phyloP scores from a whole-genome alignment of 64 coral and sea anemone genomes.

The Actinia tenebrosa region DNA sequence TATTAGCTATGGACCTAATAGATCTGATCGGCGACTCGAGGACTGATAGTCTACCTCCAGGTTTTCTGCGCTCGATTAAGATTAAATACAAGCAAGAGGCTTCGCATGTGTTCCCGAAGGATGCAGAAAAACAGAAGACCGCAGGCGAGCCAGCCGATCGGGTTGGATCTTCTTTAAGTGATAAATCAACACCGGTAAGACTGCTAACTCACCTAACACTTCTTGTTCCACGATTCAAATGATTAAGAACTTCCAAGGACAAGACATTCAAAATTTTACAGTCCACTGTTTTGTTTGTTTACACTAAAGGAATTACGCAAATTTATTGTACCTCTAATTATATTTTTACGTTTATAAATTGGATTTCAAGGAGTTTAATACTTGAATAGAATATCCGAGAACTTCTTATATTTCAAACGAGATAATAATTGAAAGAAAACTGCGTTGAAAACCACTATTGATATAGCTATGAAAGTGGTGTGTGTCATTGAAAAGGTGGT shows the following conservation, averaged over 20 bases:
- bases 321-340: not conserved
- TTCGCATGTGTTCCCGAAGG: slow-evolving; percentile 74
- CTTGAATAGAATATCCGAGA: not conserved
- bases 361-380: not conserved
- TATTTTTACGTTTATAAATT: not conserved
- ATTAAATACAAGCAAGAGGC: slow-evolving; percentile 93
- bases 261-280: not conserved
- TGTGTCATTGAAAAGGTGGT: too few relatives aligned
- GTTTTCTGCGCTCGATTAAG: slow-evolving; percentile 92
- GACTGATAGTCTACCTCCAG: slow-evolving; percentile 92
- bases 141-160: slow-evolving; percentile 19
- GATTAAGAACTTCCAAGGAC: not conserved
- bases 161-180: slow-evolving; percentile 17
- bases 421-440: not conserved
- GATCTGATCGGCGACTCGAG: slow-evolving; percentile 92
- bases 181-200: not conserved
- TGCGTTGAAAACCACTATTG: too few relatives aligned
- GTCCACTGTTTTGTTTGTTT: not conserved
- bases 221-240: not conserved
- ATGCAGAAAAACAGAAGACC: not conserved
- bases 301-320: not conserved
- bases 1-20: slow-evolving; percentile 71
- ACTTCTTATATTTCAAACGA: not conserved
- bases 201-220: not conserved
- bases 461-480: too few relatives aligned